Base-by-base conservation (phyloP, 2,797 vertebrate species). In the Pipistrellus nathusii region DNA sequence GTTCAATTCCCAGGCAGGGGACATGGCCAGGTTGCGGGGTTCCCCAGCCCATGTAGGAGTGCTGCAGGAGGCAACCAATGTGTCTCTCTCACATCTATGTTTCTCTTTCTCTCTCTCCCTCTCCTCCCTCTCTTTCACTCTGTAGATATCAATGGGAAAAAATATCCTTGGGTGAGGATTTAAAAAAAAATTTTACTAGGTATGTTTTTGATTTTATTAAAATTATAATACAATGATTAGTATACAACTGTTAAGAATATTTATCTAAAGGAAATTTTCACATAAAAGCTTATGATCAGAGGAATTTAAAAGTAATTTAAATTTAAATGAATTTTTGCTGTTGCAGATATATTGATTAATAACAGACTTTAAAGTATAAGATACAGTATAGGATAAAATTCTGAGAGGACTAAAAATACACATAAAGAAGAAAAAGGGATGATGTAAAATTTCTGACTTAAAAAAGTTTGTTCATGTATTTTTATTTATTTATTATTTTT, bases 361-460 rank as follows among this genome's bases (percentile, higher is more conserved):
- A 77, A 76, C 20, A 82, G 15, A 85, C 30, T 92, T 62, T 62
- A 51, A 51, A 17, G 11, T 14, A 62, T 51, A 51, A 17, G 51
- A 51, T 51, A 51, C 30, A 62, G 57, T 62, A 62, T n/a, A 85
- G 51, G 51, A 64, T 82, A 62, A 93, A 91, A 77, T 83, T 87
- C 30, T 41, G 30, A 41, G 35, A 86, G 18, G 20, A 62, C 13
- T 91, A 53, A 93, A 93, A 91, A 18, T 75, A 51, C 12, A 85
- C 27, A 27, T 73, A 12, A 86, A 82, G 20, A n/a, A 82, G 44
- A 82, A 82, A 93, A 71, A 83, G 59, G 41, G 7, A 66, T 78
- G 69, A 25, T 46, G 82, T 53, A 85, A 87, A 66, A 87, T 78
- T 91, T 87, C 38, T 89, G 32, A 80, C 76, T 88, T 88, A 72